phyloP scores from a whole-genome alignment of 1,140 invertebrate genomes.

The Psix sp. region DNA sequence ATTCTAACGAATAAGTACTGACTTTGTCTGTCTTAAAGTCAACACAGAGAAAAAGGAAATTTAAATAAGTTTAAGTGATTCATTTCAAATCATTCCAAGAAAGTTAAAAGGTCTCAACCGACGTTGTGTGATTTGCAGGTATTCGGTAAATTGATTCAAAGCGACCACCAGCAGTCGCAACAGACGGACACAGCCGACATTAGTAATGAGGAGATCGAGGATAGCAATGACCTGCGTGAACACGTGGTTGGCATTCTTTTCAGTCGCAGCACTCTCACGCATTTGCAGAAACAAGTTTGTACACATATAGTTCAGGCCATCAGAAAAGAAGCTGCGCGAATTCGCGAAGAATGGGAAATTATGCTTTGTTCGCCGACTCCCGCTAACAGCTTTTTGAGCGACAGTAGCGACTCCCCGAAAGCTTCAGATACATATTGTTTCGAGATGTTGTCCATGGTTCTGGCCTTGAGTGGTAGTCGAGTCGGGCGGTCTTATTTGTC shows the following conservation, averaged over 20 bases:
- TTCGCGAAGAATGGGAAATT: conserved; percentile 93
- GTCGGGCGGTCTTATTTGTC: conserved; percentile 94
- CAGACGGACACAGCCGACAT: conserved; percentile 71
- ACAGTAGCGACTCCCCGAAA: conserved; percentile 75
- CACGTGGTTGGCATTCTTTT: conserved; percentile 98
- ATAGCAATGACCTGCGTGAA: conserved; percentile 92
- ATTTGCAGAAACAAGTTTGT: conserved; percentile 94
- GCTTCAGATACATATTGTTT: conserved; percentile 95
- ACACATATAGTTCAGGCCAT: conserved; percentile 95
- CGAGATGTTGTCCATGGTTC: conserved; percentile 96
- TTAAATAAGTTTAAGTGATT: no score
- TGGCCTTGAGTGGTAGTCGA: conserved; percentile 94
- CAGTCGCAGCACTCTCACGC: conserved; percentile 93
- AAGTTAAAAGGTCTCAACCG: no score
- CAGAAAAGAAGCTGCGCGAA: conserved; percentile 87
- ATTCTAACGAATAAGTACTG: no score
- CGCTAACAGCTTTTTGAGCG: conserved; percentile 70
- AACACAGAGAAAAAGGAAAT: no score
- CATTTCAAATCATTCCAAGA: no score
- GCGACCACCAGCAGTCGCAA: conserved; percentile 72
- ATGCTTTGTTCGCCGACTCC: conserved; percentile 73
- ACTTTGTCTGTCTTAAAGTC: no score
- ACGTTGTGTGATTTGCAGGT: conserved; percentile 79
- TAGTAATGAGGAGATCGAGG: conserved; percentile 79
- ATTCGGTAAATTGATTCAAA: conserved; percentile 91